These are phyloP conservation scores for Spisula subtruncata DNA, from an alignment of 2,888 invertebrate species.

Conservation along the genomic window DNA sequence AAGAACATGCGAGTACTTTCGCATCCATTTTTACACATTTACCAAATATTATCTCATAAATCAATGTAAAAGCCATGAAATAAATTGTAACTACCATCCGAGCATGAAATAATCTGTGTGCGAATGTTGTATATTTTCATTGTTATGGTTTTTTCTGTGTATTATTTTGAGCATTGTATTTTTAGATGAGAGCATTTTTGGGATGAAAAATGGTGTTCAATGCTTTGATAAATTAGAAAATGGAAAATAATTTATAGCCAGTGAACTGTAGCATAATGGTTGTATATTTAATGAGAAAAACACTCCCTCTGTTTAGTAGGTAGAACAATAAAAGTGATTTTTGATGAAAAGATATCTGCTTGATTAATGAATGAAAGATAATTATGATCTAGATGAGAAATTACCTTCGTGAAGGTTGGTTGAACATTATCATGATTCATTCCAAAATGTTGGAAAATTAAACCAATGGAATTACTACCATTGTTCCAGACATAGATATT, in stretches of 20 bases:
- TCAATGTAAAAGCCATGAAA: not conserved
- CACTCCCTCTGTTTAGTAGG: not conserved
- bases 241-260: conserved; percentile 15
- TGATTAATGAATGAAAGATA: not conserved
- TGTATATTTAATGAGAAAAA: not conserved
- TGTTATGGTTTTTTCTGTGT: not conserved
- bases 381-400: conserved; percentile 27
- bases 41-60: conserved; percentile 23
- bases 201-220: conserved; percentile 20
- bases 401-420: not conserved
- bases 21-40: conserved; percentile 4
- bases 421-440: conserved; percentile 17
- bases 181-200: conserved; percentile 3
- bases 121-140: not conserved
- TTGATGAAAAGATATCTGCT: conserved; percentile 20
- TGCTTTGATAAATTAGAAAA: not conserved
- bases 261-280: not conserved
- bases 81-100: conserved; percentile 20
- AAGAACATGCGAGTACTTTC: not conserved
- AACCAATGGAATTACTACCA: not conserved
- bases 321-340: conserved; percentile 30
- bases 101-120: conserved; percentile 26
- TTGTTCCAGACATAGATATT: not conserved
- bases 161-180: not conserved
- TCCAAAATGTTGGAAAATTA: not conserved